These are phyloP conservation scores for Solen grandis DNA, from an alignment of 1,140 invertebrate species.

Conservation along the genomic window DNA sequence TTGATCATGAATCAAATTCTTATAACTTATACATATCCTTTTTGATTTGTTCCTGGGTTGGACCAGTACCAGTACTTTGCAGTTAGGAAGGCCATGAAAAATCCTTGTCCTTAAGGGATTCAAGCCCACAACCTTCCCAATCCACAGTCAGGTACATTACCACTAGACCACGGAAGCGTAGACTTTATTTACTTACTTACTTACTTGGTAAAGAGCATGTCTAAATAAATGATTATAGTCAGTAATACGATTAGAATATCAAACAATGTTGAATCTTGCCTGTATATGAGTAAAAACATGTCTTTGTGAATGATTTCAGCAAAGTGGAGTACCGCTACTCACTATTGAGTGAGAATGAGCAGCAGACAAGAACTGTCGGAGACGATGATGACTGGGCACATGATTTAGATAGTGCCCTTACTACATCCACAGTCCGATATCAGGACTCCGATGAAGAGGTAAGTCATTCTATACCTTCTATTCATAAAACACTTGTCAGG, in stretches of 20 bases:
- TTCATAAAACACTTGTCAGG: not conserved
- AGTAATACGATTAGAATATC: not conserved
- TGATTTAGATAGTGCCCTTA: slow-evolving; percentile 39
- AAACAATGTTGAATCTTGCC: not conserved
- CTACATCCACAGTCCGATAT: slow-evolving; percentile 31
- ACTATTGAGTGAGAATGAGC: slow-evolving; percentile 27
- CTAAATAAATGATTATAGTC: not conserved
- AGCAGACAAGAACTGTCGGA: slow-evolving; percentile 12
- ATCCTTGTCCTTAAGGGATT: too few relatives aligned
- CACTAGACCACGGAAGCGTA: too few relatives aligned
- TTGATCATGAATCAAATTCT: too few relatives aligned
- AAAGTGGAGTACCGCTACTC: slow-evolving; percentile 48
- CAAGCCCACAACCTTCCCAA: too few relatives aligned
- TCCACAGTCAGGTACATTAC: too few relatives aligned
- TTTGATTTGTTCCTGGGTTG: too few relatives aligned
- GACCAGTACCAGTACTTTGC: too few relatives aligned
- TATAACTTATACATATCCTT: too few relatives aligned
- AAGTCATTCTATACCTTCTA: not conserved
- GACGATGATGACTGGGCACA: slow-evolving; percentile 25
- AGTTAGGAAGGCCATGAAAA: too few relatives aligned
- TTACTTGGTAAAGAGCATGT: not conserved
- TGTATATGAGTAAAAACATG: not conserved
- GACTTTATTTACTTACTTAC: not conserved
- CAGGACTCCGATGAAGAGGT: slow-evolving; percentile 52
- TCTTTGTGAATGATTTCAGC: not conserved